Base-by-base conservation (phyloP, 2,797 vertebrate species). In the Danio tinwini region DNA sequence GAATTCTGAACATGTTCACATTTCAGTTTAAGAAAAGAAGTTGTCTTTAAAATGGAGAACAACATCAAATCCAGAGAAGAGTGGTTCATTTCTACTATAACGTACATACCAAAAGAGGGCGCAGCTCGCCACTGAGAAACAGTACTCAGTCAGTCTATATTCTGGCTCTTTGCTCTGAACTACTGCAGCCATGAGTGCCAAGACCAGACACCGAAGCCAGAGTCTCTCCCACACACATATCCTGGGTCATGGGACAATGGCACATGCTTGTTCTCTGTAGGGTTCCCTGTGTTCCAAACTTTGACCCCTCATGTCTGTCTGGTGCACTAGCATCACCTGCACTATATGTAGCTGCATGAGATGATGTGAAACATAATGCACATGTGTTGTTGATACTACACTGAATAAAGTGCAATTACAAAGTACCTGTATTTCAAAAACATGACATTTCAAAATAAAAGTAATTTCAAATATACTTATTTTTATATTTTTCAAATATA, bases 91-190 rank as follows among this genome's bases (percentile, higher is more conserved):
- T 49, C 39, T 52, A 74, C 8, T 19, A 53, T 70, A 62, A 70
- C 29, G 5, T 37, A 52, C 53, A 4, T 42, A 45, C 83, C 83
- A 86, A 85, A 65, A 87, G 81, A 76, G 82, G 80, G 83, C 67
- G 77, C 76, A 80, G 62, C 81, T 74, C 16, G 72, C 83, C 81
- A 79, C 81, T 73, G 65, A 81, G 80, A 80, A 72, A 79, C 74
- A 53, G 74, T 44, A 74, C 19, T 45, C 9, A 21, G 29, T 74
- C 17, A 61, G 16, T 16, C 37, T 29, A 12, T 9, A 44, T 17
- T 13, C 13, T 59, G 74, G 6, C 29, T 40, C 45, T 21, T 39
- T 44, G 50, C 7, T 47, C 75, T 69, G 44, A 40, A 58, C 71
- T 17, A 80, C 62, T 63, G 63, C 53, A 44, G 52, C 47, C 59